phyloP scores from a whole-genome alignment of 2,113 vertebrate species.

The Platysternon megacephalum region DNA sequence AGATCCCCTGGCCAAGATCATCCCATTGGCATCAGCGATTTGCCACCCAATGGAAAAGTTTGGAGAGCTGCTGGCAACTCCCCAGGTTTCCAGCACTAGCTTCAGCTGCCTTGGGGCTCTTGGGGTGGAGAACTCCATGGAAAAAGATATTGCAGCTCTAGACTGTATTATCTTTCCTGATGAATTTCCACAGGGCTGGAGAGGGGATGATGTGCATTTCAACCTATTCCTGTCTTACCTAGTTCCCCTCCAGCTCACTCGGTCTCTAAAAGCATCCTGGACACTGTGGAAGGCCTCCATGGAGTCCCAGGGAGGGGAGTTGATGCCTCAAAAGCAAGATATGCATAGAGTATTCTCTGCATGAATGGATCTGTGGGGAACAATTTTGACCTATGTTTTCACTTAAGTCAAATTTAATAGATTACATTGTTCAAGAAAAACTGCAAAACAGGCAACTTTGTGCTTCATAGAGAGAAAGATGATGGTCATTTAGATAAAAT shows the following conservation, averaged over 20 bases:
- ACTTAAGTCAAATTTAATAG: conserved; percentile 49
- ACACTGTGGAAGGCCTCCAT: not conserved
- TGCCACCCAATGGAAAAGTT: not conserved
- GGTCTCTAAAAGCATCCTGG: not conserved
- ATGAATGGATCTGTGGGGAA: not conserved
- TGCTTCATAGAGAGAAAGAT: conserved; percentile 58
- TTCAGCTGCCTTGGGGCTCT: not conserved
- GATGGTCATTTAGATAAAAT: conserved; percentile 49
- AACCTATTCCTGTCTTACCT: not conserved
- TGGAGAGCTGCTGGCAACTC: not conserved
- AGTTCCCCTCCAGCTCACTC: not conserved
- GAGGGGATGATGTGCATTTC: not conserved
- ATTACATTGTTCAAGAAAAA: conserved; percentile 59
- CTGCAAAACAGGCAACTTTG: conserved; percentile 40
- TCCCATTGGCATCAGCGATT: not conserved
- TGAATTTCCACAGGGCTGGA: not conserved
- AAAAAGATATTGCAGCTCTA: not conserved
- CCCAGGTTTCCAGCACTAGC: not conserved
- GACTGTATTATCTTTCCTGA: not conserved
- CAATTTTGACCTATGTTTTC: conserved; percentile 45
- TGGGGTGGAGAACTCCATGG: not conserved
- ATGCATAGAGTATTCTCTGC: not conserved
- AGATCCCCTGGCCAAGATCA: not conserved
- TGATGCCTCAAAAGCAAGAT: not conserved
- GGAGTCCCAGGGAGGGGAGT: not conserved